phyloP scores from a whole-genome alignment of 1,140 invertebrate species.

The Phenacoccus solenopsis region DNA sequence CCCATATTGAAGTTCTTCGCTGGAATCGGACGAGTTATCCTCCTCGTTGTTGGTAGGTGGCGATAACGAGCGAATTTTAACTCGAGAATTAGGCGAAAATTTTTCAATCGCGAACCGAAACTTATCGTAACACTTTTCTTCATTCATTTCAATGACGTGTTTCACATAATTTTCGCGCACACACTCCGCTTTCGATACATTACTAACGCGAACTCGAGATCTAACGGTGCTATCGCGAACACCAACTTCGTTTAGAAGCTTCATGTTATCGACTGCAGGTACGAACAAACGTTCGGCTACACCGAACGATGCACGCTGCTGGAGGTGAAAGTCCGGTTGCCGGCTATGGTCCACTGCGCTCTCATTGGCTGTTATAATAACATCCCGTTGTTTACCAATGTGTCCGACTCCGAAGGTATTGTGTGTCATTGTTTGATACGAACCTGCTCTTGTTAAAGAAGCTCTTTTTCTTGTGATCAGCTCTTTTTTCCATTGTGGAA shows the following conservation, averaged over 20 bases:
- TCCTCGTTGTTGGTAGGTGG: conserved; percentile 22
- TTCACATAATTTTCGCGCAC: conserved; percentile 17
- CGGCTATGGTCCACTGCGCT: conserved; percentile 25
- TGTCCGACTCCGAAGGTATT: neutral
- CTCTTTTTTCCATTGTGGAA: conserved; percentile 62
- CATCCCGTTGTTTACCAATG: conserved; percentile 20
- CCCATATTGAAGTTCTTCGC: conserved; percentile 74
- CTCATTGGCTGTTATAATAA: conserved; percentile 24
- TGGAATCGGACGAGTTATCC: conserved; percentile 37
- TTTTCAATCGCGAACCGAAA: conserved; percentile 23
- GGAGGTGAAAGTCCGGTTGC: conserved; percentile 26
- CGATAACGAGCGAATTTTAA: conserved; percentile 28
- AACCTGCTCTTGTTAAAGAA: neutral
- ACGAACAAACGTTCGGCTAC: conserved; percentile 11
- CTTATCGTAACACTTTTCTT: conserved; percentile 20
- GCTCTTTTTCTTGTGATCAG: conserved; percentile 49
- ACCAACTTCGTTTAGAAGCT: conserved; percentile 23
- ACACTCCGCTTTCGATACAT: conserved; percentile 6
- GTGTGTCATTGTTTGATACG: neutral
- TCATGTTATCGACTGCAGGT: conserved; percentile 25
- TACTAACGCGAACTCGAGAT: conserved; percentile 13
- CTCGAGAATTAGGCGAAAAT: conserved; percentile 13
- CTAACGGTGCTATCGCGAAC: conserved; percentile 21
- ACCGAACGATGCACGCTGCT: neutral
- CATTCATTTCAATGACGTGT: conserved; percentile 13